Percentiles rank a stretch among this genome's conserved stretches.
These are phyloP conservation scores for Cydia fagiglandana DNA, from an alignment of 1,140 invertebrate species.

Conservation along the genomic window DNA sequence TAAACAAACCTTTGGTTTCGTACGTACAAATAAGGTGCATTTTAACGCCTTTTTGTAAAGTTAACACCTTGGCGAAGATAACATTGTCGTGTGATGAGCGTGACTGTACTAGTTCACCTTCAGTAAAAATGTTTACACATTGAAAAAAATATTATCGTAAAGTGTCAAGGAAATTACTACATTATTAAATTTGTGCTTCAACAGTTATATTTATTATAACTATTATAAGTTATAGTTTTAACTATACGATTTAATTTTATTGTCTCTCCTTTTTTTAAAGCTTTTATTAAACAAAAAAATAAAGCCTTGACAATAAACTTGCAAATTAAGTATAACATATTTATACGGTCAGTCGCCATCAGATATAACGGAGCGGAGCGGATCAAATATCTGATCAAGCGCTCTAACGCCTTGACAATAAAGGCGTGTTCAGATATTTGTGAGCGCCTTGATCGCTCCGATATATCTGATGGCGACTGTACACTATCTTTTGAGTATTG, in stretches of 20 bases:
- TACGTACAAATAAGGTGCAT: background rate
- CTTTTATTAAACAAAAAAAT: background rate
- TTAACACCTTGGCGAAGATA: slow-evolving; percentile 13
- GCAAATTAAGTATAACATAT: too few species aligned
- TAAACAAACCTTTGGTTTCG: slow-evolving; percentile 6
- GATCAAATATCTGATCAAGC: too few species aligned
- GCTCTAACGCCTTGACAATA: too few species aligned
- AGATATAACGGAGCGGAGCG: too few species aligned
- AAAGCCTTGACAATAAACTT: too few species aligned
- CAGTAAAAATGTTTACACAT: slow-evolving; percentile 5
- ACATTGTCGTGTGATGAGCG: background rate
- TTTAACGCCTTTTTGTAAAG: background rate
- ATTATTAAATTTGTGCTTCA: background rate
- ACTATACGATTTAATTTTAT: background rate
- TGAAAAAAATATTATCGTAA: background rate
- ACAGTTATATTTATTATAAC: background rate
- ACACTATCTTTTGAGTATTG: too few species aligned
- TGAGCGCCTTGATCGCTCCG: too few species aligned
- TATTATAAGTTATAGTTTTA: too few species aligned
- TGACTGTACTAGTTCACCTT: slow-evolving; percentile 6
- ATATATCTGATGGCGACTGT: too few species aligned
- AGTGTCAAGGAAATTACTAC: slow-evolving; percentile 4
- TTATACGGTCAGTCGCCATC: too few species aligned
- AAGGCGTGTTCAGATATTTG: too few species aligned
- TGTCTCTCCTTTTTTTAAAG: background rate